phyloP scores from a whole-genome alignment of 2,888 invertebrate genomes.

The Campaea margaritaria region DNA sequence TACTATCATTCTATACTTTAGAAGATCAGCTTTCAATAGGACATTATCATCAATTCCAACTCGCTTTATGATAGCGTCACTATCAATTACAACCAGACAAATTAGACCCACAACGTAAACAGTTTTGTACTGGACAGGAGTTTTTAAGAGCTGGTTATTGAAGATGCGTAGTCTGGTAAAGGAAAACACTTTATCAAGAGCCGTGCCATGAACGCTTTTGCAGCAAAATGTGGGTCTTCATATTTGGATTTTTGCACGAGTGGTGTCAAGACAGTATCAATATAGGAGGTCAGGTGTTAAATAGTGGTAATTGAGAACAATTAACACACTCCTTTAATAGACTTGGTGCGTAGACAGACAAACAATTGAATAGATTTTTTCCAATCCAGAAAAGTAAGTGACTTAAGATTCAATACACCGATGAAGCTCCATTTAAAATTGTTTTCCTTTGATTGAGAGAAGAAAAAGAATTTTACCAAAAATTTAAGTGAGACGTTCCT shows the following conservation, averaged over 20 bases:
- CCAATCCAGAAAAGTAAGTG: not conserved
- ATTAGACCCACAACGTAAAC: slow-evolving; percentile 18
- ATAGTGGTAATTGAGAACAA: slow-evolving; percentile 52
- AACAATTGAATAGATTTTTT: slow-evolving; percentile 15
- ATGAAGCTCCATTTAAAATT: too few relatives aligned
- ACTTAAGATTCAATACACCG: too few relatives aligned
- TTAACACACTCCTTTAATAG: slow-evolving; percentile 39
- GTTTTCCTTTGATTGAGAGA: too few relatives aligned
- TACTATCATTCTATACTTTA: slow-evolving; percentile 5
- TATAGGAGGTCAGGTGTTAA: slow-evolving; percentile 55
- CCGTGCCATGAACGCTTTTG: not conserved
- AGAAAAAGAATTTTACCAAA: too few relatives aligned
- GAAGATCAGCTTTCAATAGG: slow-evolving; percentile 28
- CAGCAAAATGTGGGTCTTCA: not conserved
- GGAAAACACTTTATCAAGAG: slow-evolving; percentile 24
- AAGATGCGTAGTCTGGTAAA: slow-evolving; percentile 9
- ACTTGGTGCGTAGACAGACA: slow-evolving; percentile 13
- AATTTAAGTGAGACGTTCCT: too few relatives aligned
- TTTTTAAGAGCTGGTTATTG: slow-evolving; percentile 17
- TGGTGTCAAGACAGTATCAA: slow-evolving; percentile 35
- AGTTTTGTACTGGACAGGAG: slow-evolving; percentile 2
- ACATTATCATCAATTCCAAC: slow-evolving; percentile 38
- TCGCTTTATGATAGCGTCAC: slow-evolving; percentile 29
- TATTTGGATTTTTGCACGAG: slow-evolving; percentile 9
- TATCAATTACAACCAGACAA: slow-evolving; percentile 27